phyloP scores from a whole-genome alignment of 2,888 invertebrate genomes.

The Eugnorisma glareosa region DNA sequence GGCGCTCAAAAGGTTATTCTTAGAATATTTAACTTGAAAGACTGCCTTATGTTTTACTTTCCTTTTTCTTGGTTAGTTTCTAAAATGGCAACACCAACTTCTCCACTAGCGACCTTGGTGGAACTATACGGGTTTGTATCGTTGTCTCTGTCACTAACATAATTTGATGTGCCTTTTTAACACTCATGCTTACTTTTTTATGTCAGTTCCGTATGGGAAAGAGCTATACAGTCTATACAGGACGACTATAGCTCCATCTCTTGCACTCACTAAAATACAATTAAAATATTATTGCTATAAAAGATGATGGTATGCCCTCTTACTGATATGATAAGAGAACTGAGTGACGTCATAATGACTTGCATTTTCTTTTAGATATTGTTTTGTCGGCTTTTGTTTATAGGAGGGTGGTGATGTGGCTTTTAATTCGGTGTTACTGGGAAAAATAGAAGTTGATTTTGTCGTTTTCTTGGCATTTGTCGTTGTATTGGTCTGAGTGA shows the following conservation, averaged over 20 bases:
- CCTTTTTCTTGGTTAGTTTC: too few species aligned
- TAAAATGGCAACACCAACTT: too few species aligned
- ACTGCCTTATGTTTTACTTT: too few species aligned
- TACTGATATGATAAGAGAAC: conserved; percentile 12
- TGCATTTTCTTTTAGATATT: conserved; percentile 21
- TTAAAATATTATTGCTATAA: not conserved
- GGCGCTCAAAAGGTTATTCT: too few species aligned
- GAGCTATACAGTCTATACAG: not conserved
- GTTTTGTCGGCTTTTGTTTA: conserved; percentile 11
- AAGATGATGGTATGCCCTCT: not conserved
- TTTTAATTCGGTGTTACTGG: conserved; percentile 15
- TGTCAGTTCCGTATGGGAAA: not conserved
- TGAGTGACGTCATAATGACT: conserved; percentile 44
- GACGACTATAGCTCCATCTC: not conserved
- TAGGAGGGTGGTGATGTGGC: conserved; percentile 3
- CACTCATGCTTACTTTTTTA: not conserved
- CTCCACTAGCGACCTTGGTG: too few species aligned
- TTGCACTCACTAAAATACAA: not conserved
- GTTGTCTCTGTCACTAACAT: not conserved
- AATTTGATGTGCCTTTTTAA: not conserved
- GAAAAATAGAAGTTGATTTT: conserved; percentile 11
- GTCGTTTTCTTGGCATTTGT: not conserved
- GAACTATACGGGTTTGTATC: too few species aligned
- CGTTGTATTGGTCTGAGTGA: not conserved
- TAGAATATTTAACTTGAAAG: too few species aligned